A percentile compares a stretch with the other conserved stretches of the same genome.
Evolutionary conservation across 2,113 vertebrate genomes (phyloP).

Genomic region (Smithornis capensis): DNA sequence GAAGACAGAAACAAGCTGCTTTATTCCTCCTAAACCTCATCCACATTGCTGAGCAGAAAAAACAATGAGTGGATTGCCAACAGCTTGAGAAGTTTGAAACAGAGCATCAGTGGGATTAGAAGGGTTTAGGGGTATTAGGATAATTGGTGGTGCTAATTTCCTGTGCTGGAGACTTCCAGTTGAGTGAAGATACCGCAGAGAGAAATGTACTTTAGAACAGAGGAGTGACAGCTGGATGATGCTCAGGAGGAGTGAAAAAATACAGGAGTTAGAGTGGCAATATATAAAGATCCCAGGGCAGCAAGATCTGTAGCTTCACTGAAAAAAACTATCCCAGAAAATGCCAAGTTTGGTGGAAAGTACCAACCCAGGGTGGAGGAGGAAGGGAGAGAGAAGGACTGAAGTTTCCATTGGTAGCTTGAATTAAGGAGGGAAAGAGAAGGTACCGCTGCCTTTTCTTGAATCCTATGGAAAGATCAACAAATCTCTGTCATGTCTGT

Average conservation of each 20-base stretch:
- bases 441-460: neutral
- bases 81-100: neutral
- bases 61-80: neutral
- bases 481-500: neutral
- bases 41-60: neutral
- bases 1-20: neutral
- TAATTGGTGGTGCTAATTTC: constrained; percentile 34
- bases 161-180: neutral
- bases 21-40: neutral
- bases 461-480: neutral
- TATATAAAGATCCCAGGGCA: neutral
- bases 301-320: neutral
- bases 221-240: neutral
- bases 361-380: neutral
- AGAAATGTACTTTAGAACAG: neutral
- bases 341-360: neutral
- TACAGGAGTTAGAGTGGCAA: neutral
- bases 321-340: neutral
- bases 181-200: neutral
- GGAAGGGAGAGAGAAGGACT: neutral
- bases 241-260: neutral
- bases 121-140: neutral
- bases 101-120: constrained; percentile 1
- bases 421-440: neutral
- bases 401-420: neutral